Evolutionary conservation across 2,797 vertebrate genomes (phyloP), one percentile per base, ranked within the genome.

Genomic region (Mastacembelus armatus): DNA sequence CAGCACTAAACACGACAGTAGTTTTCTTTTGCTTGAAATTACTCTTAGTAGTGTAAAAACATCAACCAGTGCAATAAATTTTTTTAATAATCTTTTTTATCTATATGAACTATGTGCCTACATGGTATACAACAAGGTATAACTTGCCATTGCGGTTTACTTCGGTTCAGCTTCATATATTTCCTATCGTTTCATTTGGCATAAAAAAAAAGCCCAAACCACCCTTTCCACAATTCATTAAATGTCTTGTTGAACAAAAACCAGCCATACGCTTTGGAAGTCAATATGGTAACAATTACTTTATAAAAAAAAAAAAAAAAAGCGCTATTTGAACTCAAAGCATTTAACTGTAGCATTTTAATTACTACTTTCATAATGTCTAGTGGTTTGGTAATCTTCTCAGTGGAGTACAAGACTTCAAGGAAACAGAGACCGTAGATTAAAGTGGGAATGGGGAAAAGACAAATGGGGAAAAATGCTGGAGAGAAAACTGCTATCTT

Each of bases 361-460:
- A 88, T 91, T 77, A 80, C 72, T 51, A 43, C 85, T 89, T 92
- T 89, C 75, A 90, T 89, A 89, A 81, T 85, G 82, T 89, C 67
- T 83, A 9, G 84, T 50, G 87, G 86, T 85, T 87, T 84, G 30
- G 65, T 76, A 74, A 81, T 80, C 72, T 63, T 80, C 32, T 73
- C 32, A 76, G 49, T 7, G 29, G 29, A 86, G 63, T 51, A 50
- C 24, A 32, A 67, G 57, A 67, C 59, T 71, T 74, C 14, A 15
- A 74, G 47, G 60, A 81, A 72, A 79, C 33, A 29, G 74, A 57
- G 29, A 52, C 43, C 21, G 44, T 38, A 29, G 52, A 27, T 10
- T 48, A n/a, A 68, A 56, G 36, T 59, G 29, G 21, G 56, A 65
- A 29, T 5, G 21, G 29, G 12, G 58, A 43, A 44, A 47, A 76